Evolutionary conservation across 2,888 invertebrate species (phyloP).

Genomic region (Polymixis flavicincta): DNA sequence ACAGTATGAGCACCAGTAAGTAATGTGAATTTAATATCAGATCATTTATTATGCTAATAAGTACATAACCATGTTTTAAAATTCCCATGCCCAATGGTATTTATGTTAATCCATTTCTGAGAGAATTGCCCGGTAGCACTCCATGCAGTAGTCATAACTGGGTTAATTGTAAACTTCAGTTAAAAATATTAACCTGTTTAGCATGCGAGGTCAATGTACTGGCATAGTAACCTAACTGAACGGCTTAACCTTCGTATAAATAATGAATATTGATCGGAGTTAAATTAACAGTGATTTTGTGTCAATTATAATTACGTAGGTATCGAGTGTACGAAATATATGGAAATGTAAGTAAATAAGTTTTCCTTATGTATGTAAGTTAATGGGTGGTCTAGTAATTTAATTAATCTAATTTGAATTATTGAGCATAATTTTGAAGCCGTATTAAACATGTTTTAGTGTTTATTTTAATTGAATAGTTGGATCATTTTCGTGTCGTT

Average conservation of each 20-base stretch:
- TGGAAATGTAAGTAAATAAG: conserved; percentile 6
- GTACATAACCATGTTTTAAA: not conserved
- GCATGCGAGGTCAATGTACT: conserved; percentile 39
- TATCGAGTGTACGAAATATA: not conserved
- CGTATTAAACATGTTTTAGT: not conserved
- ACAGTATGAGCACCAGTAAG: not conserved
- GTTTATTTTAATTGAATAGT: not conserved
- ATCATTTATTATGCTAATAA: conserved; percentile 1
- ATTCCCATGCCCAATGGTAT: conserved; percentile 21
- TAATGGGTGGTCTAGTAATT: conserved; percentile 2
- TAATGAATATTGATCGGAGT: conserved; percentile 31
- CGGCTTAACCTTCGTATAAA: conserved; percentile 25
- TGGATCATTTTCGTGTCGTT: not conserved
- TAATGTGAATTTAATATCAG: not conserved
- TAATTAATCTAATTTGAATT: not conserved
- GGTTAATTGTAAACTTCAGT: conserved; percentile 55
- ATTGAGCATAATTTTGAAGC: not conserved
- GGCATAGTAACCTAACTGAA: conserved; percentile 33
- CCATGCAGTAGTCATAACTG: conserved; percentile 44
- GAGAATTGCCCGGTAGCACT: conserved; percentile 20
- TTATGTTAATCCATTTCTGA: conserved; percentile 33
- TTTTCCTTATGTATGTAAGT: not conserved
- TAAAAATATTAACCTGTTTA: conserved; percentile 56
- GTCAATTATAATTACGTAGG: conserved; percentile 18
- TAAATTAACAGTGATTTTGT: conserved; percentile 26